phyloP scores from a whole-genome alignment of 2,888 invertebrate genomes.

The Bombylius major region DNA sequence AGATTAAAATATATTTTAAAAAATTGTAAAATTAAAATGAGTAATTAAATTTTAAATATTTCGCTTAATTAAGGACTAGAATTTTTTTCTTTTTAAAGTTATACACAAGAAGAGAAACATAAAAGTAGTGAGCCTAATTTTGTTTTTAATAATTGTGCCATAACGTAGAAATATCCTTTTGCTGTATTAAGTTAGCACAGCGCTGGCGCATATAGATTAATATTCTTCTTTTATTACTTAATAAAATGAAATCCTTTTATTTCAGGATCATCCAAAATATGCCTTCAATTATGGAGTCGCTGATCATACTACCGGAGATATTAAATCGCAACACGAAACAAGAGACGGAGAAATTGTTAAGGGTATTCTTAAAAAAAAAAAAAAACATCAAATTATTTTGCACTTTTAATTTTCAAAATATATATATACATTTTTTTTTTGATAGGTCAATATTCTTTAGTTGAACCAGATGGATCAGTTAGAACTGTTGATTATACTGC shows the following conservation, averaged over 20 bases:
- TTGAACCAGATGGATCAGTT: conserved; percentile 36
- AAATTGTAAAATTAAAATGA: too few species aligned
- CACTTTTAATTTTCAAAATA: neutral
- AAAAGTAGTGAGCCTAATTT: too few species aligned
- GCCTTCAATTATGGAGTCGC: conserved; percentile 52
- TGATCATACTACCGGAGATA: conserved; percentile 43
- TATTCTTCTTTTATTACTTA: neutral
- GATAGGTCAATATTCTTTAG: conserved; percentile 35
- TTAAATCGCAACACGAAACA: conserved; percentile 51
- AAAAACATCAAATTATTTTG: neutral
- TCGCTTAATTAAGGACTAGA: too few species aligned
- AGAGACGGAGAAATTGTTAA: conserved; percentile 52
- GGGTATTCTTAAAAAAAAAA: conserved; percentile 31
- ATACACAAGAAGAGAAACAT: too few species aligned
- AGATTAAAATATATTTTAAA: too few species aligned
- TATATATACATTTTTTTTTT: neutral
- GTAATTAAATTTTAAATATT: too few species aligned
- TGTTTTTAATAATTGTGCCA: too few species aligned
- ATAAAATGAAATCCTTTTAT: neutral
- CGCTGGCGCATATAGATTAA: too few species aligned
- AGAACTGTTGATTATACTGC: conserved; percentile 37
- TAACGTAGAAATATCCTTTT: too few species aligned
- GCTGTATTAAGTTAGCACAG: too few species aligned
- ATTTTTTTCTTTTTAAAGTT: too few species aligned
- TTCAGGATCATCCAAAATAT: conserved; percentile 46